A percentile compares a stretch with the other conserved stretches of the same genome.
Conservation (phyloP, 2,888 invertebrate genomes). For the Koerneria pararmatus region DNA sequence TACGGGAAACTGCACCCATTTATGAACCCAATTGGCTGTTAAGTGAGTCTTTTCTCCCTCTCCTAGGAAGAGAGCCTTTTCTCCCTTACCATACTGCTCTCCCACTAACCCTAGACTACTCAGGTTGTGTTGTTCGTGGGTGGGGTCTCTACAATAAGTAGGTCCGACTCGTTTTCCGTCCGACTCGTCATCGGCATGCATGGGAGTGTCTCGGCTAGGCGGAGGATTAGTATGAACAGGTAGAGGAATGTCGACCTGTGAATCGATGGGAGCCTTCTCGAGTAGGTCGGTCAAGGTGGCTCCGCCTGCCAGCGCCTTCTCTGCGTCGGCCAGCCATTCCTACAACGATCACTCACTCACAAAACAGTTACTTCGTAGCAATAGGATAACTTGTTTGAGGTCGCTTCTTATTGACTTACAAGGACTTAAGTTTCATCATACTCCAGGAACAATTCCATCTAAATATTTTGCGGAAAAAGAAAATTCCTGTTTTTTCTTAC, state of each 20-base stretch:
- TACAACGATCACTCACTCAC: too few relatives aligned
- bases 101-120: not conserved
- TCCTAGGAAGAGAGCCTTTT: not conserved
- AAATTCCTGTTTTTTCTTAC: too few relatives aligned
- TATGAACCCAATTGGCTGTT: not conserved
- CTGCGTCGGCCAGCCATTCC: conserved; percentile 44
- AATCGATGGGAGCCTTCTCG: conserved; percentile 30
- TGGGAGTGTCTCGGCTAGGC: too few relatives aligned
- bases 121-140: conserved; percentile 1
- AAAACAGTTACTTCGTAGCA: too few relatives aligned
- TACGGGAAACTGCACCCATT: not conserved
- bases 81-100: not conserved
- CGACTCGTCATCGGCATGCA: too few relatives aligned
- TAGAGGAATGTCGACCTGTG: too few relatives aligned
- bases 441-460: too few relatives aligned
- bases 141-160: conserved; percentile 8
- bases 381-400: too few relatives aligned
- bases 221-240: not conserved
- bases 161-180: too few relatives aligned
- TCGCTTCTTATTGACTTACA: too few relatives aligned
- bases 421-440: too few relatives aligned
- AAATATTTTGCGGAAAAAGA: too few relatives aligned
- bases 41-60: not conserved
- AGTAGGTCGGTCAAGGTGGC: conserved; percentile 41
- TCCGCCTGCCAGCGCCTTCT: conserved; percentile 41